Evolutionary conservation across 2,113 vertebrate species (phyloP), one percentile per base, ranked within the genome.

Genomic region (Aramus guarauna): DNA sequence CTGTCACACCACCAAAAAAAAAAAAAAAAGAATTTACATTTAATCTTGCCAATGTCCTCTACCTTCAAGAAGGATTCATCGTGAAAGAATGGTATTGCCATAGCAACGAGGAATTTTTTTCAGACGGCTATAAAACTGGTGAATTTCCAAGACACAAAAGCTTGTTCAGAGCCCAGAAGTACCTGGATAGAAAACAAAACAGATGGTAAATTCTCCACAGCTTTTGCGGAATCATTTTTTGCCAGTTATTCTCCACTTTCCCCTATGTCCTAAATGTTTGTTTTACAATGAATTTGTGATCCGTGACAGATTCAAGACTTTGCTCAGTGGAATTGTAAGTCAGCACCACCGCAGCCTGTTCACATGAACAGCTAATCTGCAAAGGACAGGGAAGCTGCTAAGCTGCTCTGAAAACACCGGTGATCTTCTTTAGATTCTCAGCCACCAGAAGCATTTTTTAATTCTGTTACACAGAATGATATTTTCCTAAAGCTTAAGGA

Each of bases 181-280:
- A 97, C 98, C 96, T 99, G 98, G 98, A 98, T 96, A 87, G 98
- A 98, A 98, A 98, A 94, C 94, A 98, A 98, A 98, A 98, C 98
- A 98, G 97, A 98, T 97, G 98, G 98, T 98, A 97, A 98, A 97
- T 88, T 97, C 89, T 97, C 75, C 20, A 43, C 66, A 95, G 88
- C 85, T 96, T 97, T 90, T 73, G 43, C 73, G 34, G 71, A 86
- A 85, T 87, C n/a, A 47, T 95, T 97, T 85, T 95, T 93, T 95
- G 78, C 87, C 69, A 80, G 53, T 88, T 95, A 88, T 71, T 80
- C 82, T 67, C 88, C 73, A n/a, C 55, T 36, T 62, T 85, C 85
- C 94, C 64, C 76, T 83, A 86, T 73, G 89, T 74, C 85, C 83
- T 89, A 47, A 97, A 78, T 66, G 74, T 95, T 85, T 91, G 75